These are phyloP conservation scores for Ophion slaviceki DNA, from an alignment of 2,888 invertebrate species.

Conservation along the genomic window DNA sequence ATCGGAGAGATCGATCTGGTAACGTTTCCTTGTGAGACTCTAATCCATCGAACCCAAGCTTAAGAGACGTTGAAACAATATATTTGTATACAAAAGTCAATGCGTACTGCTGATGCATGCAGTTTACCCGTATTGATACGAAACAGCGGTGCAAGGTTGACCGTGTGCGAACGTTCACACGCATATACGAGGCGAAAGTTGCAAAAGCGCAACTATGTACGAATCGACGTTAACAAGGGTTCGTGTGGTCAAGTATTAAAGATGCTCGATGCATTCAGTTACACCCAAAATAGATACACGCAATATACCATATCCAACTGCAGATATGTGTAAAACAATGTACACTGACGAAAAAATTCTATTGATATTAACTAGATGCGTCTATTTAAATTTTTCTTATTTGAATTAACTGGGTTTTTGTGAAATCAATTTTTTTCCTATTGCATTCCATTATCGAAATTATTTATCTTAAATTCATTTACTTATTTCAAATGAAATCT, in stretches of 20 bases:
- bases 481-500: no score
- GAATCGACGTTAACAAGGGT: constrained; percentile 48
- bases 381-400: no score
- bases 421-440: no score
- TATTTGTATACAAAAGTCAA: background rate
- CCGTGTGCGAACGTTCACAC: background rate
- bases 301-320: constrained; percentile 9
- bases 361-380: no score
- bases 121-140: background rate
- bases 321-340: background rate
- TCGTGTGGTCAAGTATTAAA: constrained; percentile 50
- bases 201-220: constrained; percentile 33
- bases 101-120: background rate
- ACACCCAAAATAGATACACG: constrained; percentile 37
- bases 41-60: background rate
- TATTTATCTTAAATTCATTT: no score
- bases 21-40: background rate
- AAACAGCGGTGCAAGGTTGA: background rate
- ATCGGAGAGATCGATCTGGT: no score
- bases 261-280: constrained; percentile 48
- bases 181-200: constrained; percentile 2
- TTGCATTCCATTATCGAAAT: no score
- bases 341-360: background rate
- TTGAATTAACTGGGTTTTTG: no score
- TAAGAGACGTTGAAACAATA: background rate